These are phyloP conservation scores for Mormyrus iriodes DNA, from an alignment of 2,113 vertebrate species.

Conservation along the genomic window DNA sequence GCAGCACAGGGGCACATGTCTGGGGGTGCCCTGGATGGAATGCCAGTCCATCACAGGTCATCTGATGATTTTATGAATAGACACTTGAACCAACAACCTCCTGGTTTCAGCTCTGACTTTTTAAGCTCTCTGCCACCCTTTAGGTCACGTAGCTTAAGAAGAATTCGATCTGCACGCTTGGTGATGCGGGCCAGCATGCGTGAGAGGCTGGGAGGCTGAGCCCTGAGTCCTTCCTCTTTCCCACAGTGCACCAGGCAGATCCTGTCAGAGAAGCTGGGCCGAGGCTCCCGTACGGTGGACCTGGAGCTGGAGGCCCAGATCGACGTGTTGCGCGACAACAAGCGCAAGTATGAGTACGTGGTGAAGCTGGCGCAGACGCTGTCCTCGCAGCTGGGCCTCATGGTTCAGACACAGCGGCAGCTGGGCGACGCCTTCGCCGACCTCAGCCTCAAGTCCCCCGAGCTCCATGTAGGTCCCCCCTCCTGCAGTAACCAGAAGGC, in stretches of 20 bases:
- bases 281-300: constrained; percentile 95
- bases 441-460: constrained; percentile 92
- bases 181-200: neutral
- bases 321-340: constrained; percentile 89
- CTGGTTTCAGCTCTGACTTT: neutral
- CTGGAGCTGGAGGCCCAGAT: constrained; percentile 93
- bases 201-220: neutral
- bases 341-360: constrained; percentile 89
- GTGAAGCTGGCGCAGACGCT: constrained; percentile 84
- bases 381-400: constrained; percentile 81
- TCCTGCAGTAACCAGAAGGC: neutral
- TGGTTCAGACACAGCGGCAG: constrained; percentile 90
- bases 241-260: constrained; percentile 91
- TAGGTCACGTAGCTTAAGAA: neutral
- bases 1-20: neutral
- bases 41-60: neutral
- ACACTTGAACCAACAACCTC: neutral
- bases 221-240: neutral
- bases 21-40: neutral
- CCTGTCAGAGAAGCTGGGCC: constrained; percentile 91
- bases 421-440: constrained; percentile 94
- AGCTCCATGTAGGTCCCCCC: constrained; percentile 81
- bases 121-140: neutral
- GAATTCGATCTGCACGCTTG: neutral
- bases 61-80: neutral